Evolutionary conservation across 2,113 vertebrate species (phyloP), one percentile per base, ranked within the genome.

Genomic region (Glaucomys volans): DNA sequence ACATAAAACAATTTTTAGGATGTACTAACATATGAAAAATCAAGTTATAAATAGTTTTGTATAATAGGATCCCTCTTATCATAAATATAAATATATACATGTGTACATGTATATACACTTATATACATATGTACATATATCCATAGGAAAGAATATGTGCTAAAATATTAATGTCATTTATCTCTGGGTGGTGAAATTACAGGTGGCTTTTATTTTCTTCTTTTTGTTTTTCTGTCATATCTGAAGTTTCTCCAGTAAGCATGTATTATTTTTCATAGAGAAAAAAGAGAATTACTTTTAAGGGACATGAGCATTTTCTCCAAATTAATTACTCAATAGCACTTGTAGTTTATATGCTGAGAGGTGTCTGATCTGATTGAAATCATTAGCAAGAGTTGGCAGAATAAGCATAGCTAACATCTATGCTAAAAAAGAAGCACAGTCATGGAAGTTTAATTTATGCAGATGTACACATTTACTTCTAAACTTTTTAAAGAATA

Each of bases 201-300:
- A 90, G n/a, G 47, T 92, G 3, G 30, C 72, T 97, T 96, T 89
- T 91, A 28, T 94, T 91, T 96, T 95, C 76, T 92, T 94, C 37
- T 64, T 95, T 89, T 94, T 69, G 62, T 80, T 81, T 75, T 80
- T 87, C 57, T 88, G 16, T 87, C 35, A 93, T 96, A 88, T 93
- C 72, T 82, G 18, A 85, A 88, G 37, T 81, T 88, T 95, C 72
- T 85, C 77, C 44, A 93, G 3, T 94, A 97, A 95, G 42, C 47
- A 35, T 80, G 26, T 83, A 72, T 91, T 95, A 69, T 91, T 95
- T 93, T 97, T 91, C n/a, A 80, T 47, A 64, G n/a, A 89, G 32
- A 35, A 90, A 82, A 94, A 79, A 76, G 52, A 82, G n/a, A 26
- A 83, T 94, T 93, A 82, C 85, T 69, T 95, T 96, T 87, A 90